These are phyloP conservation scores for Globia sparganii DNA, from an alignment of 2,888 invertebrate genomes.

Conservation along the genomic window DNA sequence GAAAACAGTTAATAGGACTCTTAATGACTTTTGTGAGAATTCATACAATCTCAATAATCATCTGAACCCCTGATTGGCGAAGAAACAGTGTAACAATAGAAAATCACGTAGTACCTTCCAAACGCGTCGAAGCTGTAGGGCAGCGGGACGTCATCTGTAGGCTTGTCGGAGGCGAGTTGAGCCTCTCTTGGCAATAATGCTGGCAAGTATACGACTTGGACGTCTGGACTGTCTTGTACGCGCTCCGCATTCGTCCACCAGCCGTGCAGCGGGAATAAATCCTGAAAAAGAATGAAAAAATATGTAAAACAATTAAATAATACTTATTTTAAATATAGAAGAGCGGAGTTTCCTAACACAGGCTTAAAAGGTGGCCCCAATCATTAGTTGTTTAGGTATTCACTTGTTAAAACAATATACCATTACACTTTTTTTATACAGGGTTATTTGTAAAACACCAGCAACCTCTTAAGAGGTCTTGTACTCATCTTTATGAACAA, in stretches of 20 bases:
- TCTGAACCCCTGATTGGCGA: background rate
- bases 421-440: too few relatives aligned
- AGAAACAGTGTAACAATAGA: background rate
- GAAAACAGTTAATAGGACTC: background rate
- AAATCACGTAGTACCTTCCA: constrained; percentile 86
- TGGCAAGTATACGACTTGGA: constrained; percentile 91
- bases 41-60: background rate
- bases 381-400: background rate
- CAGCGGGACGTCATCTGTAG: constrained; percentile 83
- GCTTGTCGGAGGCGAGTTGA: constrained; percentile 78
- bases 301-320: background rate
- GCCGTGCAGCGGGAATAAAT: constrained; percentile 77
- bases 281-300: constrained; percentile 72
- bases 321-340: background rate
- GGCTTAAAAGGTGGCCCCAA: background rate
- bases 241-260: constrained; percentile 78
- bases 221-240: constrained; percentile 80
- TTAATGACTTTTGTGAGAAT: background rate
- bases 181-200: constrained; percentile 86
- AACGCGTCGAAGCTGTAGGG: constrained; percentile 91
- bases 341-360: background rate
- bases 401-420: background rate
- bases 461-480: too few relatives aligned
- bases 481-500: too few relatives aligned
- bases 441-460: too few relatives aligned